Conservation (phyloP, 2,888 invertebrate genomes). For the Leptopilina syphax region DNA sequence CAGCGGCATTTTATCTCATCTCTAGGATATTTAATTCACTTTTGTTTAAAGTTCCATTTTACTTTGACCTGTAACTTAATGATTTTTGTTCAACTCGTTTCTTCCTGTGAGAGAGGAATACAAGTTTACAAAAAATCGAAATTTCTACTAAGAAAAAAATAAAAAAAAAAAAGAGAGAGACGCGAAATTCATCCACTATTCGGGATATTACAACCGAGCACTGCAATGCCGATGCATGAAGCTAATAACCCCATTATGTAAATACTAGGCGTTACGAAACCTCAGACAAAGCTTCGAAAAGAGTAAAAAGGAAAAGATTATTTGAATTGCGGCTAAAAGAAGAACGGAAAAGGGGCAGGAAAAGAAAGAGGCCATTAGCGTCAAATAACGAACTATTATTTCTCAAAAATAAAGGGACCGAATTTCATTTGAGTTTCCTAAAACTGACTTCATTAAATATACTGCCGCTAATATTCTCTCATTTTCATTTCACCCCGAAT, state of each 20-base stretch:
- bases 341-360: background rate
- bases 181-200: slow-evolving; percentile 31
- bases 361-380: slow-evolving; percentile 12
- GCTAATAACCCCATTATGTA: slow-evolving; percentile 41
- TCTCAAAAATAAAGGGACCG: slow-evolving; percentile 10
- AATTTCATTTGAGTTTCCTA: slow-evolving; percentile 1
- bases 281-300: slow-evolving; percentile 31
- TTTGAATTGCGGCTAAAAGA: slow-evolving; percentile 22
- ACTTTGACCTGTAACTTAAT: slow-evolving; percentile 29
- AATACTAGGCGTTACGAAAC: slow-evolving; percentile 35
- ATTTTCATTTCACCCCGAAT: background rate
- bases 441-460: slow-evolving; percentile 5
- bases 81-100: slow-evolving; percentile 17
- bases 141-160: background rate
- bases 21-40: slow-evolving; percentile 30
- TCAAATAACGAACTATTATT: slow-evolving; percentile 26
- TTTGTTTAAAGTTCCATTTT: slow-evolving; percentile 36
- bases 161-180: background rate
- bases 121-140: slow-evolving; percentile 38
- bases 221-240: slow-evolving; percentile 18
- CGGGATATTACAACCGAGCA: slow-evolving; percentile 8
- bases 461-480: background rate
- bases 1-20: slow-evolving; percentile 40
- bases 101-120: background rate
- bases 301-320: slow-evolving; percentile 30